Evolutionary conservation across 2,113 vertebrate species (phyloP).

Genomic region (Antigone vipio): DNA sequence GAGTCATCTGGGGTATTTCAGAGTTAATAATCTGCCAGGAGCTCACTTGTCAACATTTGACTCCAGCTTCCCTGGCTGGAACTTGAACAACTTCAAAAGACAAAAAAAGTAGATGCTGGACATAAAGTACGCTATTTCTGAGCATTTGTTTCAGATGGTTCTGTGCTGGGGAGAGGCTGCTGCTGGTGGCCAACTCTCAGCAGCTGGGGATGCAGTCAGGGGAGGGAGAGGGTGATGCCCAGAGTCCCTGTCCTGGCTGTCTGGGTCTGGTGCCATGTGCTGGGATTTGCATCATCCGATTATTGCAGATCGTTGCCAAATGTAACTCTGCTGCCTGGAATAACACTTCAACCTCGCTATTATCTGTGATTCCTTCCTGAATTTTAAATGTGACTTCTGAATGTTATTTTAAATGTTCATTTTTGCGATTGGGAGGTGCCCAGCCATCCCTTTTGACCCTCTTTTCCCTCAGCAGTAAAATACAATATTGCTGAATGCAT

Average conservation of each 20-base stretch:
- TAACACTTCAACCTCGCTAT: background rate
- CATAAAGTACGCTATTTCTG: background rate
- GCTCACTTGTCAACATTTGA: background rate
- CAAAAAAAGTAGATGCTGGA: background rate
- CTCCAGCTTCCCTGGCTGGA: background rate
- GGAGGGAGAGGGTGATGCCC: background rate
- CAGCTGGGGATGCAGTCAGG: background rate
- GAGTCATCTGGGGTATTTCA: background rate
- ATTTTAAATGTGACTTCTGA: background rate
- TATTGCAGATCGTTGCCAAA: background rate
- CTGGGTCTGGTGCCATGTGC: background rate
- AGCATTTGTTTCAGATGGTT: background rate
- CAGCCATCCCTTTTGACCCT: background rate
- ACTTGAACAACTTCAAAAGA: background rate
- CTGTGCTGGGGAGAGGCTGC: background rate
- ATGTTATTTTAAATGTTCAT: background rate
- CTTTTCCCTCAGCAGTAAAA: background rate
- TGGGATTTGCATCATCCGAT: background rate
- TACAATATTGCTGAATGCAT: background rate
- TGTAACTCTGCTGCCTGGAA: background rate
- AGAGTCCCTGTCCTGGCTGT: background rate
- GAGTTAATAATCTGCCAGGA: background rate
- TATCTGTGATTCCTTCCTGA: background rate
- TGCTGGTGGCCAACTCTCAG: background rate
- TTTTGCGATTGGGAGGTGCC: background rate